A percentile compares a stretch with the other conserved stretches of the same genome.
phyloP scores from a whole-genome alignment of 2,797 vertebrate species.

The Chaetodon trifasciatus region DNA sequence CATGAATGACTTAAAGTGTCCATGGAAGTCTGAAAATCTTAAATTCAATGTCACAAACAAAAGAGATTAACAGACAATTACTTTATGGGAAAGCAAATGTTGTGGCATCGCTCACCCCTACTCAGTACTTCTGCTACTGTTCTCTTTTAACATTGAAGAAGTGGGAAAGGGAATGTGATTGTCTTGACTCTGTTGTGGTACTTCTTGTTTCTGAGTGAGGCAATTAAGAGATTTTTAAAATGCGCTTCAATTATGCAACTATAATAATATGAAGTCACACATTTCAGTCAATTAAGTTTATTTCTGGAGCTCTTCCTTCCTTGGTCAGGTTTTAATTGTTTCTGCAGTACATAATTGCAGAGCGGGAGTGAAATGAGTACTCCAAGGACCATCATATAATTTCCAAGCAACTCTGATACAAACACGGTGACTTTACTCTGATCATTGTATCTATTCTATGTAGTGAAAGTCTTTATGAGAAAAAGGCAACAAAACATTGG shows the following conservation, averaged over 20 bases:
- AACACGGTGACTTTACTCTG: background rate
- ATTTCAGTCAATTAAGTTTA: background rate
- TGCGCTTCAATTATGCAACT: background rate
- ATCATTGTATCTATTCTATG: background rate
- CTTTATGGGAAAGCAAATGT: background rate
- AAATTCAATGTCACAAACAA: background rate
- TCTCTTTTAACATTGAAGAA: background rate
- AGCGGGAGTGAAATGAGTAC: slow-evolving; percentile 5
- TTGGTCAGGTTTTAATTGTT: background rate
- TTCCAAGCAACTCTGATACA: slow-evolving; percentile 1
- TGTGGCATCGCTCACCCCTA: background rate
- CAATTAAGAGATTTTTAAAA: background rate
- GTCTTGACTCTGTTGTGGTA: background rate
- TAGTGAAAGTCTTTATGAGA: background rate
- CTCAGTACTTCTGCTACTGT: background rate
- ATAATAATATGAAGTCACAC: background rate
- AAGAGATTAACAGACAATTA: background rate
- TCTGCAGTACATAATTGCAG: background rate
- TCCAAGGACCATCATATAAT: background rate
- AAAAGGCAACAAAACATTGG: background rate
- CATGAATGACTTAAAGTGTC: background rate
- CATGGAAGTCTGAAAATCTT: background rate
- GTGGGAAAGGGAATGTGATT: background rate
- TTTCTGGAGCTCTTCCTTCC: background rate
- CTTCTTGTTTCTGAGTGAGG: background rate